A percentile compares a stretch with the other conserved stretches of the same genome.
Conservation (phyloP, 2,888 invertebrate genomes). For the Aricia artaxerxes region DNA sequence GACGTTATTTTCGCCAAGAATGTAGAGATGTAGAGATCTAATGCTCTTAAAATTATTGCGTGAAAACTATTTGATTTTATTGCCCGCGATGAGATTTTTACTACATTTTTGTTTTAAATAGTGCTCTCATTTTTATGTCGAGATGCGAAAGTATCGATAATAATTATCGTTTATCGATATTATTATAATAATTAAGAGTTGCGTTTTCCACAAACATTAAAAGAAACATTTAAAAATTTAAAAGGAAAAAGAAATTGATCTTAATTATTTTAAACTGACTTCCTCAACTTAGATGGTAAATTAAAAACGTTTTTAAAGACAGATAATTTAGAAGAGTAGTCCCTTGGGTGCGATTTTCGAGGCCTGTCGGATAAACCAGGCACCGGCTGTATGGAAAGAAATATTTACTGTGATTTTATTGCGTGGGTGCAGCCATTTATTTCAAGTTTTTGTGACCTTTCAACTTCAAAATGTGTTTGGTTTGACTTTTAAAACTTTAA, state of each 20-base stretch:
- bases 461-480: background rate
- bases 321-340: conserved; percentile 2
- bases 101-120: background rate
- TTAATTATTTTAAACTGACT: background rate
- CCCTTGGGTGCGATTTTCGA: conserved; percentile 1
- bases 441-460: conserved; percentile 8
- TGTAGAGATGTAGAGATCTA: background rate
- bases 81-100: background rate
- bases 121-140: background rate
- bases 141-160: background rate
- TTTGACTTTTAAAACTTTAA: background rate
- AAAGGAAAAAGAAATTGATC: background rate
- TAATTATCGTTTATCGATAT: background rate
- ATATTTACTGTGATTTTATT: conserved; percentile 1
- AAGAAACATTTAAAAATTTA: background rate
- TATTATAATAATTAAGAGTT: background rate
- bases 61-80: conserved; percentile 6
- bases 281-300: background rate
- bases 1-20: background rate
- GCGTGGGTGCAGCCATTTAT: background rate
- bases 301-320: conserved; percentile 11
- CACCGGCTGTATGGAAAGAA: background rate
- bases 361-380: background rate
- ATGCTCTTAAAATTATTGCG: background rate
- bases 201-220: background rate